Conservation (phyloP, 2,888 invertebrate species). For the Cancer borealis region DNA sequence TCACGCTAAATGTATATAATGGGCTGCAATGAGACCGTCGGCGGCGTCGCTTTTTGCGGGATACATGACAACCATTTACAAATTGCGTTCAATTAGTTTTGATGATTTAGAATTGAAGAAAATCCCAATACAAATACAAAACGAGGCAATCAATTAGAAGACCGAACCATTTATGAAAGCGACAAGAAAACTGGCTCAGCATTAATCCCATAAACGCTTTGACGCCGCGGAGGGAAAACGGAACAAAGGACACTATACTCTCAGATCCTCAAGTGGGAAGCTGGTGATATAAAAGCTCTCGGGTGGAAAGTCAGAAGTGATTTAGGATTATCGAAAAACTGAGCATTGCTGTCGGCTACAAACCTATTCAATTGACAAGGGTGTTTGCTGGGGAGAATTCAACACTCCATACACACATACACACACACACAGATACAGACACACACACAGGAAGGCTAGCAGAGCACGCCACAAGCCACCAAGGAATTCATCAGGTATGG, state of each 20-base stretch:
- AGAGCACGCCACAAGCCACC: too few relatives aligned
- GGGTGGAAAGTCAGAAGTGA: slow-evolving; percentile 3
- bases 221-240: not conserved
- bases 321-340: not conserved
- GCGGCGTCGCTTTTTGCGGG: not conserved
- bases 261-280: slow-evolving; percentile 4
- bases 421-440: not conserved
- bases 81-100: not conserved
- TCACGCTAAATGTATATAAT: slow-evolving; percentile 8
- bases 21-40: not conserved
- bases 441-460: not conserved
- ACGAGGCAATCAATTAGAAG: not conserved
- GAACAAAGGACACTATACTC: not conserved
- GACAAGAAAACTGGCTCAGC: slow-evolving; percentile 20
- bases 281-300: not conserved
- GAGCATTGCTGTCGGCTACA: not conserved
- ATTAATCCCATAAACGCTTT: not conserved
- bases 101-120: not conserved
- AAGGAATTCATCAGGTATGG: too few relatives aligned
- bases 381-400: not conserved
- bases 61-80: not conserved
- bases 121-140: not conserved
- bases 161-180: slow-evolving; percentile 1
- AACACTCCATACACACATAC: not conserved
- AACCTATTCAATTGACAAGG: not conserved